These are phyloP conservation scores for Sandelia bainsii DNA, from an alignment of 2,797 vertebrate genomes.

Conservation along the genomic window DNA sequence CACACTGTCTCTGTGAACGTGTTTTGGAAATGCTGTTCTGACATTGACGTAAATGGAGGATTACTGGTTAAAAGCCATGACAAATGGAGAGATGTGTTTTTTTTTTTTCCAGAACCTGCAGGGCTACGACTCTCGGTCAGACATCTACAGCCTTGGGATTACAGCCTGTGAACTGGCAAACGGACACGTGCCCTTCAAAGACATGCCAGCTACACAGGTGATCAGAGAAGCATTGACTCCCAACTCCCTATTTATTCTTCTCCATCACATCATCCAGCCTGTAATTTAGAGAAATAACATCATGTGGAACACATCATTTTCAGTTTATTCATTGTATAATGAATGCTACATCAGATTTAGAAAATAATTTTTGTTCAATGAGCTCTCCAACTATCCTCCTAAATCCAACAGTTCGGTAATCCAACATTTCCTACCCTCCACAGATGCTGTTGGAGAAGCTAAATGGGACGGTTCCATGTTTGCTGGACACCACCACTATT, in stretches of 20 bases:
- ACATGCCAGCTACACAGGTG: constrained; percentile 98
- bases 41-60: not conserved
- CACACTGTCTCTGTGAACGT: not conserved
- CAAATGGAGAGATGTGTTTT: not conserved
- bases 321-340: not conserved
- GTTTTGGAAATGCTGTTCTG: constrained; percentile 2
- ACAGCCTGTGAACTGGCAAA: constrained; percentile 98
- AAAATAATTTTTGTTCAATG: too few relatives aligned
- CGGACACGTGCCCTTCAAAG: constrained; percentile 98
- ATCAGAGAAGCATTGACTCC: not conserved
- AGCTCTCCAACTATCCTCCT: too few relatives aligned
- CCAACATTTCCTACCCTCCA: not conserved
- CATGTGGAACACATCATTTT: not conserved
- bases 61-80: not conserved
- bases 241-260: not conserved
- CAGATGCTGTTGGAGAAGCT: constrained; percentile 98
- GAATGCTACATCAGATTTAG: not conserved
- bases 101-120: constrained; percentile 90
- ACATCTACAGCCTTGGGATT: constrained; percentile 98
- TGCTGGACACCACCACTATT: constrained; percentile 96
- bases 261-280: not conserved
- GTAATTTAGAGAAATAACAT: not conserved
- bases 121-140: constrained; percentile 96
- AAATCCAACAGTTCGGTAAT: not conserved
- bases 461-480: constrained; percentile 95